Evolutionary conservation across 2,888 invertebrate species (phyloP).

Genomic region (Cerceris rybyensis): DNA sequence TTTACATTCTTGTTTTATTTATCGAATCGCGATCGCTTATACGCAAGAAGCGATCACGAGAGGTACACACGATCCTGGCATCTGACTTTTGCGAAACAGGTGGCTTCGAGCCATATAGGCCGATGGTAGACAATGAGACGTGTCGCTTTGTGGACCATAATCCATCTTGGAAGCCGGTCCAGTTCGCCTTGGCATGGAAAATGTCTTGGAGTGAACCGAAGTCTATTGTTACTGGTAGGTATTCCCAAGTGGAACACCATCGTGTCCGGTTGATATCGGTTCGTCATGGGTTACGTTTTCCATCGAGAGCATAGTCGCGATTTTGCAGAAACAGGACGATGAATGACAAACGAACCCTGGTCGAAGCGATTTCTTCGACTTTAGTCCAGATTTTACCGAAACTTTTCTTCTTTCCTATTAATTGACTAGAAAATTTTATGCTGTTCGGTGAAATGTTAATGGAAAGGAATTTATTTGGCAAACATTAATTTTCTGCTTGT

Average conservation of each 20-base stretch:
- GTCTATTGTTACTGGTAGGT: slow-evolving; percentile 61
- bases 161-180: slow-evolving; percentile 74
- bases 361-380: too few relatives aligned
- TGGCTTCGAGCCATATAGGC: slow-evolving; percentile 68
- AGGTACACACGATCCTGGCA: slow-evolving; percentile 31
- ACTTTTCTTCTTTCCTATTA: too few relatives aligned
- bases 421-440: too few relatives aligned
- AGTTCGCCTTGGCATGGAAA: slow-evolving; percentile 80
- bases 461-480: too few relatives aligned
- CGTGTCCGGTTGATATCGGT: slow-evolving; percentile 37
- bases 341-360: too few relatives aligned
- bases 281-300: slow-evolving; percentile 35
- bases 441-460: too few relatives aligned
- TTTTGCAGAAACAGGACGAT: background rate
- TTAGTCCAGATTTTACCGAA: too few relatives aligned
- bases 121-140: slow-evolving; percentile 74
- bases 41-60: slow-evolving; percentile 28
- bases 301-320: background rate
- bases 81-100: slow-evolving; percentile 76
- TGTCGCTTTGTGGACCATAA: slow-evolving; percentile 75
- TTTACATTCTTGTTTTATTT: slow-evolving; percentile 55
- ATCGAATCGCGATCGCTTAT: slow-evolving; percentile 35
- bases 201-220: slow-evolving; percentile 72
- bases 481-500: too few relatives aligned
- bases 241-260: slow-evolving; percentile 56